Evolutionary conservation across 1,140 invertebrate genomes (phyloP).

Genomic region (Littorina saxatilis): DNA sequence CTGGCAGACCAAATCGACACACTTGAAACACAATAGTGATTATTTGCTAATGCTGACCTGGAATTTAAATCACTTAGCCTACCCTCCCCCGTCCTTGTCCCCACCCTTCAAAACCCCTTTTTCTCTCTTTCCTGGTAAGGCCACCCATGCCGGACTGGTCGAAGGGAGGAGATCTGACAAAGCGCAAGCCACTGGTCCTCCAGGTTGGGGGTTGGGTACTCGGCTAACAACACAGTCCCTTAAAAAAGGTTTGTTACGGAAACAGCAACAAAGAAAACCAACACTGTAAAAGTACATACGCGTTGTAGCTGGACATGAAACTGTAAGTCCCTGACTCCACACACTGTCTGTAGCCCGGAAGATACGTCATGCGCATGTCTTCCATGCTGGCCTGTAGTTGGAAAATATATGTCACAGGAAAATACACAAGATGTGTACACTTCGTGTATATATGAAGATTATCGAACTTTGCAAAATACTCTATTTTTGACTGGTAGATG

Average conservation of each 20-base stretch:
- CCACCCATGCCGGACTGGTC: neutral
- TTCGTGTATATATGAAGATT: too few species aligned
- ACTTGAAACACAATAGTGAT: too few species aligned
- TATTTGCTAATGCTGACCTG: slow-evolving; percentile 12
- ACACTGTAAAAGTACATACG: slow-evolving; percentile 32
- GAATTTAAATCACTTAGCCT: neutral
- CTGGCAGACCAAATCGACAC: too few species aligned
- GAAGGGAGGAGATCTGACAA: too few species aligned
- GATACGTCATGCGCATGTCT: slow-evolving; percentile 62
- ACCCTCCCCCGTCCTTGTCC: neutral
- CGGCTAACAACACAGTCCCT: too few species aligned
- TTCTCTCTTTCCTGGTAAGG: neutral
- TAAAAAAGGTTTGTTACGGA: too few species aligned
- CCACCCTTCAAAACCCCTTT: neutral
- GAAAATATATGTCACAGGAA: neutral
- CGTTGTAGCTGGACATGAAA: slow-evolving; percentile 66
- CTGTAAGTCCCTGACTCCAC: slow-evolving; percentile 65
- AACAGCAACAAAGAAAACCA: neutral
- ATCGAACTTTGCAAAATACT: too few species aligned
- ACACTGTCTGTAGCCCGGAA: slow-evolving; percentile 64
- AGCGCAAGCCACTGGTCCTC: too few species aligned
- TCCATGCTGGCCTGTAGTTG: neutral
- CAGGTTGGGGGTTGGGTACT: too few species aligned
- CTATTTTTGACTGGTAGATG: too few species aligned
- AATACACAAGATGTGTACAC: too few species aligned